A percentile compares a stretch with the other conserved stretches of the same genome.
Evolutionary conservation across 2,797 vertebrate species (phyloP).

Genomic region (Enteromius treurensis): DNA sequence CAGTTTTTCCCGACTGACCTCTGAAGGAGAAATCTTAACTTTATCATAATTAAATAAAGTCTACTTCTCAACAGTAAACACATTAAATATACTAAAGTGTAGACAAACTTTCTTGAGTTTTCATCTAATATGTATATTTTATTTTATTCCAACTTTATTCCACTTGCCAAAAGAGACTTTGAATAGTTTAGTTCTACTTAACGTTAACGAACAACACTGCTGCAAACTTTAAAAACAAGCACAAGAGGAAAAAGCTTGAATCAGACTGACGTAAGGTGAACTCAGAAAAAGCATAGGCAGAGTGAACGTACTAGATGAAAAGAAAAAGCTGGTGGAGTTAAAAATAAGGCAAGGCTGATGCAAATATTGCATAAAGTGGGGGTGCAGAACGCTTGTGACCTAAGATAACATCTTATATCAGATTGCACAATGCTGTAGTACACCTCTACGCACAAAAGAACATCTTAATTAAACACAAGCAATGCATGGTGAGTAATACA

Average conservation of each 20-base stretch:
- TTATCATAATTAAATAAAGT: not conserved
- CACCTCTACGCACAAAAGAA: slow-evolving; percentile 19
- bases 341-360: slow-evolving; percentile 31
- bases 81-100: not conserved
- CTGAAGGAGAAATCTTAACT: slow-evolving; percentile 6
- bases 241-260: not conserved
- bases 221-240: slow-evolving; percentile 16
- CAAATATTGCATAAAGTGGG: slow-evolving; percentile 31
- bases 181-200: not conserved
- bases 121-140: not conserved
- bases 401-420: slow-evolving; percentile 15
- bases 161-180: not conserved
- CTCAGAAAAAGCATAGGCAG: not conserved
- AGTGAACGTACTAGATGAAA: not conserved
- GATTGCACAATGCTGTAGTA: not conserved
- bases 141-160: not conserved
- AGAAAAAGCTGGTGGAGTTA: not conserved
- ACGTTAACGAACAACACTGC: not conserved
- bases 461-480: not conserved
- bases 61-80: not conserved
- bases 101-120: too few species aligned
- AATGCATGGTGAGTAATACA: not conserved
- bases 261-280: not conserved
- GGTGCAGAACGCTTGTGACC: slow-evolving; percentile 7
- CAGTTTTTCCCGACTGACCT: slow-evolving; percentile 5